These are phyloP conservation scores for Microctenopoma stevenorrisi DNA, from an alignment of 2,797 vertebrate species.

Conservation along the genomic window DNA sequence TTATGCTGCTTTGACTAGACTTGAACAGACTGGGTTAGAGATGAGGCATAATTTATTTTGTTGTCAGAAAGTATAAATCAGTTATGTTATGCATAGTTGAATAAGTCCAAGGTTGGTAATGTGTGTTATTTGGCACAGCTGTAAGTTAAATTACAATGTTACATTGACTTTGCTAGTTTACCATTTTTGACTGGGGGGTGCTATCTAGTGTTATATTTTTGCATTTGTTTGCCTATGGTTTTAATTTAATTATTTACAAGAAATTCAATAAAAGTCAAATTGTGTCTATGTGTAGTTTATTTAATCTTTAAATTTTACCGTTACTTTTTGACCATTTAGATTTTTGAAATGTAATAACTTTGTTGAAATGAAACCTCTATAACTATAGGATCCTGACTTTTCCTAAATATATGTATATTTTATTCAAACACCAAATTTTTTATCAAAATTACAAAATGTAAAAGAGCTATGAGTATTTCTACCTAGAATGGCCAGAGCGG, in stretches of 20 bases:
- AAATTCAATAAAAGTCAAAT: constrained; percentile 50
- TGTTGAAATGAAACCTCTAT: too few relatives aligned
- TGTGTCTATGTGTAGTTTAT: constrained; percentile 2
- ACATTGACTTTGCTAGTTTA: constrained; percentile 53
- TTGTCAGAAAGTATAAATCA: neutral
- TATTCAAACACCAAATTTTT: too few relatives aligned
- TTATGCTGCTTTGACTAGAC: neutral
- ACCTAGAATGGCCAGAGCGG: too few relatives aligned
- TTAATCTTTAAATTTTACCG: too few relatives aligned
- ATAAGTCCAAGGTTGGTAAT: constrained; percentile 17
- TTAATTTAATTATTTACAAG: constrained; percentile 72
- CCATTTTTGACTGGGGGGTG: constrained; percentile 6
- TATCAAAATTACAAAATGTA: too few relatives aligned
- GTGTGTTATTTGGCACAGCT: constrained; percentile 23
- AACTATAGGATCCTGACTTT: too few relatives aligned
- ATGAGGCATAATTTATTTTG: neutral
- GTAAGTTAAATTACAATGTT: constrained; percentile 53
- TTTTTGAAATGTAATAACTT: too few relatives aligned
- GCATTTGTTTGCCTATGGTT: constrained; percentile 66
- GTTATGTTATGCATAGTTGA: constrained; percentile 2
- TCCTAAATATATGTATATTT: too few relatives aligned
- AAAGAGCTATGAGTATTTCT: too few relatives aligned
- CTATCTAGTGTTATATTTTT: constrained; percentile 71
- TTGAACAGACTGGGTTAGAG: neutral
- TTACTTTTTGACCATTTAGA: too few relatives aligned